Evolutionary conservation across 2,888 invertebrate genomes (phyloP).

Genomic region (Hirtodrosophila confusa): DNA sequence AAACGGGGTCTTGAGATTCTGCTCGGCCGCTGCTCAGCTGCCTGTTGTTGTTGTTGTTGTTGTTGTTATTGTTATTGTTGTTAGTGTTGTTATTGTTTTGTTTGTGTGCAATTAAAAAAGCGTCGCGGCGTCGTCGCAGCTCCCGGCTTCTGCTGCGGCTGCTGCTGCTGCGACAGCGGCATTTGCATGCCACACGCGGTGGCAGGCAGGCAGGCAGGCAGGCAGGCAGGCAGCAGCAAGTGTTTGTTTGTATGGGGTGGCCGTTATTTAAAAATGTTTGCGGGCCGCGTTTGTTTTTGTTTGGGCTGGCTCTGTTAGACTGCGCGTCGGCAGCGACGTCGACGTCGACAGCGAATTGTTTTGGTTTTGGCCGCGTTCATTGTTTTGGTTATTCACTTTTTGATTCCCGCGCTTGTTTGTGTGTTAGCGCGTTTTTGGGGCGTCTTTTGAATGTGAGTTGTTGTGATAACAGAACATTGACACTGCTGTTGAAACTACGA

Average conservation of each 20-base stretch:
- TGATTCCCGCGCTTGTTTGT: constrained; percentile 36
- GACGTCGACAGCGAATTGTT: constrained; percentile 47
- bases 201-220: constrained; percentile 11
- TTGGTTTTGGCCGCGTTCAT: constrained; percentile 41
- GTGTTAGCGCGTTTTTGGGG: constrained; percentile 14
- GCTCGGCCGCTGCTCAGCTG: constrained; percentile 27
- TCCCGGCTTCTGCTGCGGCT: constrained; percentile 25
- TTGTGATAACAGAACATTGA: constrained; percentile 64
- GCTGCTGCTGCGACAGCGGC: constrained; percentile 30
- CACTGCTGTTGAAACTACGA: constrained; percentile 5
- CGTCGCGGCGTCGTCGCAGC: constrained; percentile 27
- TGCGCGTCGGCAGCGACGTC: constrained; percentile 36
- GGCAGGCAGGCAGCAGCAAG: constrained; percentile 46
- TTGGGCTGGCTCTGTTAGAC: constrained; percentile 48
- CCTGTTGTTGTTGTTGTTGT: constrained; percentile 20
- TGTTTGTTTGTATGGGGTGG: constrained; percentile 46
- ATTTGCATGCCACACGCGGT: constrained; percentile 56
- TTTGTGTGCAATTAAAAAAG: constrained; percentile 56
- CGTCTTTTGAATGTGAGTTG: constrained; percentile 2
- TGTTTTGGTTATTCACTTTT: constrained; percentile 53
- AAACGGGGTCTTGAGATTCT: constrained; percentile 76
- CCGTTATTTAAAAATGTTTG: constrained; percentile 53
- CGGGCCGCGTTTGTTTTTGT: constrained; percentile 50
- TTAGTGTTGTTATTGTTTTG: constrained; percentile 8
- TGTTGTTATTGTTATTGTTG: constrained; percentile 11